Base-by-base conservation (phyloP, 2,888 invertebrate species). In the Thumatha senex region DNA sequence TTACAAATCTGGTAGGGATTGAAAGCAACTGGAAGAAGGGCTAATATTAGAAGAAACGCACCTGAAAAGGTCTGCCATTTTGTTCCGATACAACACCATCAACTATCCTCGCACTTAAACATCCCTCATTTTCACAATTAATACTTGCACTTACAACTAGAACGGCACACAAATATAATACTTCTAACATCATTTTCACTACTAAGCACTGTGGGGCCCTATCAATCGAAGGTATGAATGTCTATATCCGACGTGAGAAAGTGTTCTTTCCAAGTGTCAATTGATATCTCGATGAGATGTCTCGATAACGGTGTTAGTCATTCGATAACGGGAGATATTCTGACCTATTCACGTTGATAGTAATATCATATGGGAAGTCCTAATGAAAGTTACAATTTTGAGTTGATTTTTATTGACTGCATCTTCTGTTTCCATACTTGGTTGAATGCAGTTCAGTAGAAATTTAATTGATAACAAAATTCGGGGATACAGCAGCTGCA, bases 21-120 rank as follows among this genome's bases (percentile, higher is more conserved):
- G n/a, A n/a, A n/a, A n/a, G n/a, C n/a, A n/a, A n/a, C n/a, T n/a
- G n/a, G n/a, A n/a, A n/a, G n/a, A n/a, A n/a, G n/a, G n/a, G n/a
- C n/a, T n/a, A n/a, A n/a, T n/a, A n/a, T n/a, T n/a, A n/a, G 5
- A 24, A 24, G 18, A 24, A 24, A 24, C 18, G 3, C 18, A 89
- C 90, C 79, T 90, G 89, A 66, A 83, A 91, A 1, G 90, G 89
- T 46, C 90, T 78, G 0, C 81, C 76, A 46, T 85, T 77, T 10
- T 73, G 72, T 51, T 83, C 80, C 10, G 76, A 71, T 2, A 69
- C 75, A 0, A 67, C 78, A 0, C 88, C 90, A 0, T 78, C 83
- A 0, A 61, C 61, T 45, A 90, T 82, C 51, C 88, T 80, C 0
- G 73, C 56, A 39, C 65, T 63, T 10, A 49, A 54, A 56, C 84